Evolutionary conservation across 2,797 vertebrate genomes (phyloP).

Genomic region (Pangasius macronema): DNA sequence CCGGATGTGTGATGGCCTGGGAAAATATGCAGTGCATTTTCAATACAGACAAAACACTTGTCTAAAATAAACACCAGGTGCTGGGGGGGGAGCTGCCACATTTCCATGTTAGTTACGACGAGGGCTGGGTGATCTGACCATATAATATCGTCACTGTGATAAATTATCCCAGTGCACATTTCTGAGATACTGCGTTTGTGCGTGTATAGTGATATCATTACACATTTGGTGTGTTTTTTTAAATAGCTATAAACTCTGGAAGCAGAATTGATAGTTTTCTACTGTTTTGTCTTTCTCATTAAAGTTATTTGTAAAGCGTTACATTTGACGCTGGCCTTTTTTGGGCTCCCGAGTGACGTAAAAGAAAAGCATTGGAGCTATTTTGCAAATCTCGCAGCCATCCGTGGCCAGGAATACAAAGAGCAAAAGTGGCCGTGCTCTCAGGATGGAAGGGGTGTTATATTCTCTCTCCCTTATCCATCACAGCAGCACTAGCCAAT

Average conservation of each 20-base stretch:
- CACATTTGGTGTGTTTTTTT: no score
- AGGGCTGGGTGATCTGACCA: not conserved
- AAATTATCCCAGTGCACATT: not conserved
- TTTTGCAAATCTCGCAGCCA: not conserved
- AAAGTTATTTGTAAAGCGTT: no score
- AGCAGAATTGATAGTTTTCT: no score
- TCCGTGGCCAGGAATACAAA: not conserved
- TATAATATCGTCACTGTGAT: not conserved
- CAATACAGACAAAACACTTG: not conserved
- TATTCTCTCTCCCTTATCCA: not conserved
- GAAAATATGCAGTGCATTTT: not conserved
- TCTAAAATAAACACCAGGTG: not conserved
- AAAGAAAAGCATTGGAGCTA: no score
- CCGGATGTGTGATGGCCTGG: not conserved
- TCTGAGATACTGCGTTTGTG: not conserved
- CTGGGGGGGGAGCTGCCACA: not conserved
- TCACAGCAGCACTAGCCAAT: not conserved
- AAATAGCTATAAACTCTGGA: no score
- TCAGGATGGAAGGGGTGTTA: not conserved
- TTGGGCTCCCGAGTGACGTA: no score
- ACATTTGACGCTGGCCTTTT: not conserved
- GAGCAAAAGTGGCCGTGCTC: not conserved
- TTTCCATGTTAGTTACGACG: not conserved
- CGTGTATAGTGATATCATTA: no score
- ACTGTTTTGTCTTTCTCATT: no score